Evolutionary conservation across 2,797 vertebrate genomes (phyloP).

Genomic region (Valencia hispanica): DNA sequence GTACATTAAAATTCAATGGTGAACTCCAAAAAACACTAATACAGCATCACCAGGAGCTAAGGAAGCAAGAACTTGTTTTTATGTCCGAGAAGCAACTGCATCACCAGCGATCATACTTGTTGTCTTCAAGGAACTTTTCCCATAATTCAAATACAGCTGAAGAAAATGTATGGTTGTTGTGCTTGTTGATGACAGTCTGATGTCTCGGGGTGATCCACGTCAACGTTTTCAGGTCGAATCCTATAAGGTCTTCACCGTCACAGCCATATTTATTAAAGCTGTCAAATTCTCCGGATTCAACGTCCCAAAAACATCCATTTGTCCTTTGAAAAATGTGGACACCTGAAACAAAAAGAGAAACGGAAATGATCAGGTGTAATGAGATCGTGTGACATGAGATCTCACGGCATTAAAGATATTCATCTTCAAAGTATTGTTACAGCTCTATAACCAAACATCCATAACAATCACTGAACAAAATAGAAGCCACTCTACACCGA

Average conservation of each 20-base stretch:
- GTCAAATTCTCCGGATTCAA: not conserved
- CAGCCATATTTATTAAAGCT: not conserved
- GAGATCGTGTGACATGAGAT: not conserved
- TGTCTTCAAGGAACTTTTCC: not conserved
- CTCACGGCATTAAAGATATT: not conserved
- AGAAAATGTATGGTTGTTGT: not conserved
- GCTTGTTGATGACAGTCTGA: conserved; percentile 2
- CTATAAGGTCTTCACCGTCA: not conserved
- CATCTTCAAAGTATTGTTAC: not conserved
- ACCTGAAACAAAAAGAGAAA: not conserved
- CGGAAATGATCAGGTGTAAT: not conserved
- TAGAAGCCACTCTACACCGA: no score
- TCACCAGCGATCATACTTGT: not conserved
- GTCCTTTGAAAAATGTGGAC: not conserved
- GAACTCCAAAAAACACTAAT: not conserved
- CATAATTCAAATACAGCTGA: not conserved
- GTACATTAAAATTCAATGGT: not conserved
- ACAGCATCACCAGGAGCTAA: not conserved
- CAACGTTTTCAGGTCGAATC: not conserved
- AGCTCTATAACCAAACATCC: not conserved
- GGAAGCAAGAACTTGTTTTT: not conserved
- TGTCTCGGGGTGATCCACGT: not conserved
- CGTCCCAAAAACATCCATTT: not conserved
- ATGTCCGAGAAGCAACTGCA: not conserved
- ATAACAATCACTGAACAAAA: not conserved